Evolutionary conservation across 2,797 vertebrate species (phyloP), one percentile per base, ranked within the genome.

Genomic region (Ispidina picta): DNA sequence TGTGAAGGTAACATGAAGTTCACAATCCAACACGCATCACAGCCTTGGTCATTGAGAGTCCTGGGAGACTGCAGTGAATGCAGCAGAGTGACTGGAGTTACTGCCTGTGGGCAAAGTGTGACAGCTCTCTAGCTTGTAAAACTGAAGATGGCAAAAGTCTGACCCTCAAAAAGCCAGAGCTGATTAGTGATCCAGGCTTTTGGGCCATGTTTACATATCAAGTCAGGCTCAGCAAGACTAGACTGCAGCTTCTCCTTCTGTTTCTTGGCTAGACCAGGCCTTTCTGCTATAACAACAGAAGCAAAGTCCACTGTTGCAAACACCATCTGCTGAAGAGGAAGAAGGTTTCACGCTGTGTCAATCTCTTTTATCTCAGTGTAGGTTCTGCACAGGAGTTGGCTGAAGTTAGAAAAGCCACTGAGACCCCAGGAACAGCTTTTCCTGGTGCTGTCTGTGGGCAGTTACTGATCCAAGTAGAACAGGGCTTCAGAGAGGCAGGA

Each of bases 311-410:
- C 78, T 73, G 83, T 73, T 26, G 9, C 88, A 94, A 94, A 94
- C 93, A 95, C 94, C 94, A 95, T 96, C 95, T 96, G 94, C 94
- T 94, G 94, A 95, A 82, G 90, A 88, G 93, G 93, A 95, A 93
- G 95, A 86, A 95, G 93, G 94, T 88, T 90, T 94, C 95, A 92
- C 41, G 6, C 90, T 84, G 93, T 83, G 88, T 91, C 90, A 82
- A 54, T 77, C 91, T 86, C 94, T 95, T 90, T 94, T 62, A 93
- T 94, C 94, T 86, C 81, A 43, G 69, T 88, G 92, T 86, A 92
- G 93, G 86, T 83, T 91, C 95, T 60, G 74, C 81, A 82, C 62
- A 74, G 81, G 78, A 91, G 92, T 71, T 86, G 90, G 90, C 64
- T 93, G 90, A 72, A 90, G 80, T 28, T 91, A 56, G 77, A 89